These are phyloP conservation scores for Drosophila falleni DNA, from an alignment of 2,888 invertebrate genomes.

Conservation along the genomic window DNA sequence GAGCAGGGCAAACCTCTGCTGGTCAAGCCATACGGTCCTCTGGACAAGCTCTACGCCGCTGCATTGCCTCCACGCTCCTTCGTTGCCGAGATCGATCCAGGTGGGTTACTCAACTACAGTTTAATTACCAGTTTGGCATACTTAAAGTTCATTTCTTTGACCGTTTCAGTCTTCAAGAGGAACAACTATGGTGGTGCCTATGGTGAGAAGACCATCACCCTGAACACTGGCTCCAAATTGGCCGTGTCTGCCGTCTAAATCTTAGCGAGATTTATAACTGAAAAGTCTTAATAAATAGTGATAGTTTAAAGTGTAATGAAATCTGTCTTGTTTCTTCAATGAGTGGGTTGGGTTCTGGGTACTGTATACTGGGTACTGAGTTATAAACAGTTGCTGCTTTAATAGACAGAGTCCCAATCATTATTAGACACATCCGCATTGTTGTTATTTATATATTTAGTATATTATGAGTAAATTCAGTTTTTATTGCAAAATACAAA, in stretches of 20 bases:
- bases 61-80: conserved; percentile 82
- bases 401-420: conserved; percentile 31
- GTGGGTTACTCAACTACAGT: conserved; percentile 58
- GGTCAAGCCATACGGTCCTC: conserved; percentile 68
- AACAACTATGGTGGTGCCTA: conserved; percentile 68
- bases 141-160: conserved; percentile 21
- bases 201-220: conserved; percentile 46
- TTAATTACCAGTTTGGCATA: background rate
- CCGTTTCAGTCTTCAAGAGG: conserved; percentile 72
- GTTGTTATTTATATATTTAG: conserved; percentile 28
- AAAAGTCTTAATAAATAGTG: conserved; percentile 74
- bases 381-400: background rate
- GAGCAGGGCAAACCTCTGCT: conserved; percentile 79
- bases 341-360: background rate
- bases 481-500: conserved; percentile 80
- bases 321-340: background rate
- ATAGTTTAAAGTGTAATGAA: conserved; percentile 56
- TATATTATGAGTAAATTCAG: conserved; percentile 69
- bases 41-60: conserved; percentile 79
- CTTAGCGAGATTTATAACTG: background rate
- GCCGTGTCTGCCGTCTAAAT: conserved; percentile 74
- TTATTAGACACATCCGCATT: conserved; percentile 20
- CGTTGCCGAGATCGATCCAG: conserved; percentile 82
- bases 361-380: background rate
- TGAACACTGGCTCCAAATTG: conserved; percentile 68